Percentiles rank a stretch among this genome's conserved stretches.
Evolutionary conservation across 2,888 invertebrate genomes (phyloP).

Genomic region (Acronicta alni): DNA sequence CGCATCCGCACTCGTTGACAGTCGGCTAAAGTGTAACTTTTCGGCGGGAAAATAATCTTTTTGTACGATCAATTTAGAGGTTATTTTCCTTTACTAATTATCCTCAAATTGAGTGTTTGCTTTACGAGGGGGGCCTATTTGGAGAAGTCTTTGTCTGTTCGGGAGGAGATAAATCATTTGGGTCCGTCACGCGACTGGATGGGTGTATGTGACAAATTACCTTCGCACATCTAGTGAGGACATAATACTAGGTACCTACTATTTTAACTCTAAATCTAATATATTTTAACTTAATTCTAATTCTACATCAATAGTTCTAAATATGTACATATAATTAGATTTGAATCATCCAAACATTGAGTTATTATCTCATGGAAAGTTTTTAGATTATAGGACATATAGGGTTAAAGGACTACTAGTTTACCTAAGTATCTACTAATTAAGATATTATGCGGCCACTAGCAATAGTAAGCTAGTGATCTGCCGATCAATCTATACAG

Average conservation of each 20-base stretch:
- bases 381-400: too few species aligned
- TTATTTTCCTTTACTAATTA: slow-evolving; percentile 77
- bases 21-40: slow-evolving; percentile 70
- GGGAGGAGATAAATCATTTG: slow-evolving; percentile 83
- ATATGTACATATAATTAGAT: background rate
- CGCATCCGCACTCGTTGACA: slow-evolving; percentile 73
- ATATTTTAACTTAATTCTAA: slow-evolving; percentile 39
- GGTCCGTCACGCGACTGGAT: slow-evolving; percentile 78
- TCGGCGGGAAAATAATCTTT: slow-evolving; percentile 78
- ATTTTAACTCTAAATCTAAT: slow-evolving; percentile 61
- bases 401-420: too few species aligned
- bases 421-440: too few species aligned
- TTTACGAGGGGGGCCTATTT: slow-evolving; percentile 81
- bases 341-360: background rate
- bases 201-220: slow-evolving; percentile 85
- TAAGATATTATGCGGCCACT: too few species aligned
- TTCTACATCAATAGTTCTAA: slow-evolving; percentile 13
- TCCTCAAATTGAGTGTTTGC: slow-evolving; percentile 82
- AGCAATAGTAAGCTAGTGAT: too few species aligned
- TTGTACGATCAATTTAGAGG: slow-evolving; percentile 71
- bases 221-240: slow-evolving; percentile 72
- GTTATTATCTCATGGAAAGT: background rate
- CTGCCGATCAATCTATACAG: too few species aligned
- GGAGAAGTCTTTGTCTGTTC: slow-evolving; percentile 81
- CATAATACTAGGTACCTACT: slow-evolving; percentile 56